A percentile compares a stretch with the other conserved stretches of the same genome.
These are phyloP conservation scores for Misgurnus anguillicaudatus DNA, from an alignment of 2,113 vertebrate species.

Conservation along the genomic window DNA sequence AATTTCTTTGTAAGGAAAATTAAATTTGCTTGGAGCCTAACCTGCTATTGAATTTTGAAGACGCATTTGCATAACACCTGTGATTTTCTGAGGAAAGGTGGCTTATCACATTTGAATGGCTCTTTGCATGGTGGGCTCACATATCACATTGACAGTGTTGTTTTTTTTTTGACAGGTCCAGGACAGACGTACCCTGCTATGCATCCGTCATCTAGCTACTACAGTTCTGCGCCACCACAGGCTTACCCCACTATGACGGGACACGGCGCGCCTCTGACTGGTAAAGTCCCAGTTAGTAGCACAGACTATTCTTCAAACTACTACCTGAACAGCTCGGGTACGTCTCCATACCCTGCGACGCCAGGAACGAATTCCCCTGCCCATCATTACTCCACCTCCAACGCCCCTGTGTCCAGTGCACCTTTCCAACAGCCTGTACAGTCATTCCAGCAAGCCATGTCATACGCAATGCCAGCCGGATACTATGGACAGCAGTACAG, in stretches of 20 bases:
- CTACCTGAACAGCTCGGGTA: constrained; percentile 75
- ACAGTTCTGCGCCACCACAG: constrained; percentile 74
- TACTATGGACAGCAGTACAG: constrained; percentile 79
- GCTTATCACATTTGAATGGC: background rate
- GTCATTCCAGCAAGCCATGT: constrained; percentile 70
- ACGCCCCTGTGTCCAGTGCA: constrained; percentile 59
- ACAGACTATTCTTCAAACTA: constrained; percentile 76
- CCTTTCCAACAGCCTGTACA: constrained; percentile 68
- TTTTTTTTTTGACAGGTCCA: constrained; percentile 75
- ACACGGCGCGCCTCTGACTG: constrained; percentile 76
- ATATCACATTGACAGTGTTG: background rate
- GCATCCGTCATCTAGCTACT: constrained; percentile 75
- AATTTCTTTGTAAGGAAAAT: background rate
- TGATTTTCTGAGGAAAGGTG: background rate
- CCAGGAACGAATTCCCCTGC: constrained; percentile 69
- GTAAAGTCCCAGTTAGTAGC: constrained; percentile 78
- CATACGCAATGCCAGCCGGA: constrained; percentile 68
- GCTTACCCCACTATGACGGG: constrained; percentile 73
- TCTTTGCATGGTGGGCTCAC: background rate
- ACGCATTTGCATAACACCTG: background rate
- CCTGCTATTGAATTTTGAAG: background rate
- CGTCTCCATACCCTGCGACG: constrained; percentile 63
- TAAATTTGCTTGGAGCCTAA: background rate
- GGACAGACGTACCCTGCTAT: constrained; percentile 74
- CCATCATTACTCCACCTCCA: constrained; percentile 69